phyloP scores from a whole-genome alignment of 23 tunicate species.

The Trididemnum clinides region DNA sequence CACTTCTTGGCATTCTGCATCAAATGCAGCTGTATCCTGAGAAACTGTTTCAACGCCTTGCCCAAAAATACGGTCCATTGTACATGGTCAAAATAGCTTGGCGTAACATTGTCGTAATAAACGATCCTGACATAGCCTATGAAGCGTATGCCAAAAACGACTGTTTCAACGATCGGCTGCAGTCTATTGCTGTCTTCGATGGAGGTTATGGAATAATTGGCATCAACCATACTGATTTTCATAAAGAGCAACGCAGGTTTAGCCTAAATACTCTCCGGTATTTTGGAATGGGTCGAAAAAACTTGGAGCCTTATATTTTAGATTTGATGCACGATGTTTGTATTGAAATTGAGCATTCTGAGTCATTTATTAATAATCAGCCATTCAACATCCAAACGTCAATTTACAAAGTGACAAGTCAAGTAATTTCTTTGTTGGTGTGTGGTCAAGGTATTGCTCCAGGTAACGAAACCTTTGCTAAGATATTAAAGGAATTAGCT shows the following conservation, averaged over 20 bases:
- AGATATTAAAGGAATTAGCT: no score
- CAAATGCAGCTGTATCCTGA: slow-evolving; percentile 46
- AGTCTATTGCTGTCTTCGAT: slow-evolving; percentile 24
- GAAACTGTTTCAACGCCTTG: slow-evolving; percentile 27
- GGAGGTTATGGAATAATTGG: slow-evolving; percentile 41
- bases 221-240: slow-evolving; percentile 23
- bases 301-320: slow-evolving; percentile 43
- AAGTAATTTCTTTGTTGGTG: no score
- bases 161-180: slow-evolving; percentile 36
- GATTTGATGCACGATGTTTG: no score
- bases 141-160: slow-evolving; percentile 67
- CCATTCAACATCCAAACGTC: slow-evolving; percentile 8
- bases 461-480: no score
- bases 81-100: slow-evolving; percentile 49
- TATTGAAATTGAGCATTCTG: no score
- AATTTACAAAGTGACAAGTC: slow-evolving; percentile 51
- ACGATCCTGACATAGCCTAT: slow-evolving; percentile 48
- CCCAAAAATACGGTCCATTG: slow-evolving; percentile 53
- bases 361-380: no score
- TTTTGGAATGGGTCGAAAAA: slow-evolving; percentile 63
- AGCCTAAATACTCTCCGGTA: slow-evolving; percentile 38
- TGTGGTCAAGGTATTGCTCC: no score
- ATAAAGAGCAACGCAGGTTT: slow-evolving; percentile 69
- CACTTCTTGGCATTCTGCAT: slow-evolving; percentile 39
- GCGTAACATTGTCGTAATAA: slow-evolving; percentile 11